These are phyloP conservation scores for Drosophila putrida DNA, from an alignment of 2,888 invertebrate species.

Conservation along the genomic window DNA sequence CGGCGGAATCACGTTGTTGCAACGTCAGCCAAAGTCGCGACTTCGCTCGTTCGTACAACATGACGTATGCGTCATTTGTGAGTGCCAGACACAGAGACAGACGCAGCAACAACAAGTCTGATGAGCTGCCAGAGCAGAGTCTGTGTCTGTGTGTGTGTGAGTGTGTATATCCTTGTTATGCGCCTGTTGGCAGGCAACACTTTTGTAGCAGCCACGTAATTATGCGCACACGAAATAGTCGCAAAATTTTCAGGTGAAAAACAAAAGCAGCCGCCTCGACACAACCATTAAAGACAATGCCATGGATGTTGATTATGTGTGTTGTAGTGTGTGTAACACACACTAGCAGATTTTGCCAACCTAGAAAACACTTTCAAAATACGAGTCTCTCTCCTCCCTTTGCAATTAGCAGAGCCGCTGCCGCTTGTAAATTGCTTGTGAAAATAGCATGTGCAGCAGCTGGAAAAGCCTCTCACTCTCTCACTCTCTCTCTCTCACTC, in stretches of 20 bases:
- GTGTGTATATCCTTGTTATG: slow-evolving; percentile 18
- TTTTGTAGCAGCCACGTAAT: slow-evolving; percentile 67
- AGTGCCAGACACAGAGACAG: slow-evolving; percentile 53
- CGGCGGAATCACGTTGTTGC: slow-evolving; percentile 38
- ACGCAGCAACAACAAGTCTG: slow-evolving; percentile 26
- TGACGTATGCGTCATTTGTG: slow-evolving; percentile 73
- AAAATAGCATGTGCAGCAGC: slow-evolving; percentile 59
- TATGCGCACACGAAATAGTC: slow-evolving; percentile 73
- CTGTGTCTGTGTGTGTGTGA: slow-evolving; percentile 17
- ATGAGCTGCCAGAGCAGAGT: slow-evolving; percentile 36
- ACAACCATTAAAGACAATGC: slow-evolving; percentile 35
- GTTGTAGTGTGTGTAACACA: slow-evolving; percentile 39
- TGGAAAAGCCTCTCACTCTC: slow-evolving; percentile 28
- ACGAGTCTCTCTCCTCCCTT: slow-evolving; percentile 45
- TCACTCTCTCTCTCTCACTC: too few species aligned
- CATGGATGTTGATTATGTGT: slow-evolving; percentile 55
- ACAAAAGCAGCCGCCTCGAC: slow-evolving; percentile 30
- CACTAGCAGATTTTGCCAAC: slow-evolving; percentile 35
- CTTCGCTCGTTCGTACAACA: slow-evolving; percentile 57
- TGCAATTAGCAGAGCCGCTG: slow-evolving; percentile 69
- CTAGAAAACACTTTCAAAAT: slow-evolving; percentile 45
- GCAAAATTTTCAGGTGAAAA: slow-evolving; percentile 69
- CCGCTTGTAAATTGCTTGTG: slow-evolving; percentile 71
- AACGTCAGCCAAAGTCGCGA: slow-evolving; percentile 67
- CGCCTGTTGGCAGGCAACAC: slow-evolving; percentile 58